Evolutionary conservation across 2,113 vertebrate genomes (phyloP).

Genomic region (Butorides virescens): DNA sequence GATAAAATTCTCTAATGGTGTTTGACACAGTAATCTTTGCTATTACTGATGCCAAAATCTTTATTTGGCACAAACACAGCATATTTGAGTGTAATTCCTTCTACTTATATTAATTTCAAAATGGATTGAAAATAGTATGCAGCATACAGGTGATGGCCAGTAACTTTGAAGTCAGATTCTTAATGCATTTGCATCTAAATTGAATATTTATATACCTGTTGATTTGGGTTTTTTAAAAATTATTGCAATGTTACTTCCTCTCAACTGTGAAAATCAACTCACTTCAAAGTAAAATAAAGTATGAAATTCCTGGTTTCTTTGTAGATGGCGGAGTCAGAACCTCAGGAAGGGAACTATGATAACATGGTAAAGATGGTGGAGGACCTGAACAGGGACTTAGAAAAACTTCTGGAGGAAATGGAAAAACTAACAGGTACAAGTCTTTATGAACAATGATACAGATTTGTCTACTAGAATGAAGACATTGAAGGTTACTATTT

Average conservation of each 20-base stretch:
- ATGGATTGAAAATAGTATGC: not conserved
- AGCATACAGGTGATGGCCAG: not conserved
- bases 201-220: not conserved
- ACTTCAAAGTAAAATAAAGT: not conserved
- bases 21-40: not conserved
- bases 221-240: not conserved
- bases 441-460: not conserved
- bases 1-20: not conserved
- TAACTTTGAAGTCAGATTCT: not conserved
- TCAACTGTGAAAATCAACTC: not conserved
- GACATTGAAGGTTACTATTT: not conserved
- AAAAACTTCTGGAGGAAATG: slow-evolving; percentile 73
- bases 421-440: slow-evolving; percentile 75
- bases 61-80: not conserved
- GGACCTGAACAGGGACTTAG: slow-evolving; percentile 65
- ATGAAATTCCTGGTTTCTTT: not conserved
- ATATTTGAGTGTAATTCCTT: not conserved
- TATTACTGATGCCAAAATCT: not conserved
- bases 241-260: not conserved
- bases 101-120: not conserved
- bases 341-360: slow-evolving; percentile 43
- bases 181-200: not conserved
- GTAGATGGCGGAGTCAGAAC: slow-evolving; percentile 72
- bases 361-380: slow-evolving; percentile 44
- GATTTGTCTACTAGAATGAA: not conserved